phyloP scores from a whole-genome alignment of 2,113 vertebrate genomes.

The Dasypus novemcinctus region DNA sequence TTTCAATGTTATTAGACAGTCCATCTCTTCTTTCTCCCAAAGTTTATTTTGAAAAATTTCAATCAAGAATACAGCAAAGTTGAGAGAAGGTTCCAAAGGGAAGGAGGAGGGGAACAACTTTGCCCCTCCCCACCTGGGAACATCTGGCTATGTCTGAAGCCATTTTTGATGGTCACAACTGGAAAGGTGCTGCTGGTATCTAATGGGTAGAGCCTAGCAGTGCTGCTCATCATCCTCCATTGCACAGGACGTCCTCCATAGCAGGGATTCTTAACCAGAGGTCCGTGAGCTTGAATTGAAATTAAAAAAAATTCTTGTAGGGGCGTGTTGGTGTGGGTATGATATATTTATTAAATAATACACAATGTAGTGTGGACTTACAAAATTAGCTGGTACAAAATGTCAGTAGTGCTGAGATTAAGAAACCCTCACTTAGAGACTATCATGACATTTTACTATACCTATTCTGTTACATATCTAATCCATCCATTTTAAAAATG shows the following conservation, averaged over 20 bases:
- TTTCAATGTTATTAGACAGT: background rate
- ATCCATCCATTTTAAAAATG: background rate
- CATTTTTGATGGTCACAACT: background rate
- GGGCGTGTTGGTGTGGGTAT: no score
- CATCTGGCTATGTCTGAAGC: background rate
- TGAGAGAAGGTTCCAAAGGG: background rate
- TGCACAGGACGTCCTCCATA: no score
- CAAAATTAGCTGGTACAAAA: background rate
- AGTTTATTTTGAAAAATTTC: background rate
- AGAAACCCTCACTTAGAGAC: background rate
- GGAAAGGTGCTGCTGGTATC: background rate
- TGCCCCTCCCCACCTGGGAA: background rate
- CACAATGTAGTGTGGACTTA: no score
- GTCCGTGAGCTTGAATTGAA: no score
- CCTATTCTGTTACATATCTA: background rate
- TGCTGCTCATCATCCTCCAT: background rate
- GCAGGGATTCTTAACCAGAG: no score
- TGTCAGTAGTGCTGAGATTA: background rate
- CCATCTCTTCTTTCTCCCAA: background rate
- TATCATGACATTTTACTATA: background rate
- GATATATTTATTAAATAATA: no score
- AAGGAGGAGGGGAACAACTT: background rate
- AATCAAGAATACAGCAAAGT: background rate
- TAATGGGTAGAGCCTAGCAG: background rate
- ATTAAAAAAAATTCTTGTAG: no score